A percentile compares a stretch with the other conserved stretches of the same genome.
These are phyloP conservation scores for Synanthedon andrenaeformis DNA, from an alignment of 2,888 invertebrate genomes.

Conservation along the genomic window DNA sequence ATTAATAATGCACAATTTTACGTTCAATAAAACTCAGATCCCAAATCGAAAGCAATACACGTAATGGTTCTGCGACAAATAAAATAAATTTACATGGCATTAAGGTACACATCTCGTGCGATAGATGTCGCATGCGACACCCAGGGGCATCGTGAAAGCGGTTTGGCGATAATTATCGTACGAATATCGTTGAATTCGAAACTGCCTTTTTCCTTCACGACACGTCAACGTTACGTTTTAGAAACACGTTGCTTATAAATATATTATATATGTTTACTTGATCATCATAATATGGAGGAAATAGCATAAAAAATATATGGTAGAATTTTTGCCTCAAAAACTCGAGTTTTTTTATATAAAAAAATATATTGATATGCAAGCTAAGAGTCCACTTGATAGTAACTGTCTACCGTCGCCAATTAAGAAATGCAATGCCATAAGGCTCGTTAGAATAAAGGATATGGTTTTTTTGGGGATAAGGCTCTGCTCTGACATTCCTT, in stretches of 20 bases:
- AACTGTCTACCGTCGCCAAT: too few species aligned
- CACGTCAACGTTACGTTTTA: conserved; percentile 19
- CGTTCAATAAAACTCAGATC: not conserved
- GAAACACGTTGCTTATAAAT: not conserved
- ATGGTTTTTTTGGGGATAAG: too few species aligned
- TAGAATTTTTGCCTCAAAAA: too few species aligned
- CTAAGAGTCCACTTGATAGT: too few species aligned
- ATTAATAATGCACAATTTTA: not conserved
- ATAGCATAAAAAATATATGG: too few species aligned
- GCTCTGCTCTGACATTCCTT: too few species aligned
- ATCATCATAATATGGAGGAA: too few species aligned
- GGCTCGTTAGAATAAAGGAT: too few species aligned
- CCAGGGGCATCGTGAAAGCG: conserved; percentile 40
- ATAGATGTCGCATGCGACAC: conserved; percentile 18
- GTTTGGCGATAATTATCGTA: conserved; percentile 35
- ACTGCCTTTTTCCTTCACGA: conserved; percentile 1
- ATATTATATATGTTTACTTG: too few species aligned
- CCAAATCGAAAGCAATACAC: conserved; percentile 42
- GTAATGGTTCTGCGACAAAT: conserved; percentile 38
- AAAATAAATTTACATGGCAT: conserved; percentile 47
- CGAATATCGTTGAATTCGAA: conserved; percentile 15
- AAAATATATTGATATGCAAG: too few species aligned
- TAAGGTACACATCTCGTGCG: conserved; percentile 11
- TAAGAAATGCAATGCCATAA: too few species aligned
- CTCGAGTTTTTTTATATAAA: too few species aligned